These are phyloP conservation scores for Megaustenia siamemsis DNA, from an alignment of 2,888 invertebrate genomes.

Conservation along the genomic window DNA sequence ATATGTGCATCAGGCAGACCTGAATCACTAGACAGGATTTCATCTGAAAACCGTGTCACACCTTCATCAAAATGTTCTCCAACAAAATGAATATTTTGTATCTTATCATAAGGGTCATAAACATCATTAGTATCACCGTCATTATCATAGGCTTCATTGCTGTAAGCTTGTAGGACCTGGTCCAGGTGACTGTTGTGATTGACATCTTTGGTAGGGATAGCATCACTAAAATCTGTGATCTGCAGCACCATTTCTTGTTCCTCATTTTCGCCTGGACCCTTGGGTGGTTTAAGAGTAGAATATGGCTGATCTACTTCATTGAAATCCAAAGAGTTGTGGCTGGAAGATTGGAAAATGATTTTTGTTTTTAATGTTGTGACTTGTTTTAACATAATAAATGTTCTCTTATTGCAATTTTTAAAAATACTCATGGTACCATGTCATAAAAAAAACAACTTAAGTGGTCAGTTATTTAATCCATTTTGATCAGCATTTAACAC, in stretches of 20 bases:
- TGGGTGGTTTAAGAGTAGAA: background rate
- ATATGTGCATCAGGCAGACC: constrained; percentile 72
- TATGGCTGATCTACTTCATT: constrained; percentile 36
- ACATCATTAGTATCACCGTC: background rate
- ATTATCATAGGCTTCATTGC: constrained; percentile 35
- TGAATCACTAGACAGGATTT: constrained; percentile 62
- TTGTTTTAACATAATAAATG: background rate
- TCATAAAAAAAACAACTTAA: too few species aligned
- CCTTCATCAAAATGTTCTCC: constrained; percentile 72
- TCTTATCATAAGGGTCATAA: background rate
- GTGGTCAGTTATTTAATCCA: too few species aligned
- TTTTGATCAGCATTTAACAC: too few species aligned
- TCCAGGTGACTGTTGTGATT: constrained; percentile 28
- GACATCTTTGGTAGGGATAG: background rate
- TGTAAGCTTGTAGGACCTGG: constrained; percentile 50
- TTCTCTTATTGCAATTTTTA: too few species aligned
- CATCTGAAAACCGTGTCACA: constrained; percentile 54
- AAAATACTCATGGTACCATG: too few species aligned
- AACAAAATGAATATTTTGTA: constrained; percentile 35
- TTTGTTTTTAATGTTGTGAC: background rate
- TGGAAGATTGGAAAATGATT: background rate
- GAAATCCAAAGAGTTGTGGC: constrained; percentile 46
- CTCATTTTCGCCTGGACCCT: constrained; percentile 16
- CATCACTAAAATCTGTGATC: background rate
- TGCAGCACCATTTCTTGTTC: constrained; percentile 52